phyloP scores from a whole-genome alignment of 2,113 vertebrate genomes.

The Epinephelus cyanopodus region DNA sequence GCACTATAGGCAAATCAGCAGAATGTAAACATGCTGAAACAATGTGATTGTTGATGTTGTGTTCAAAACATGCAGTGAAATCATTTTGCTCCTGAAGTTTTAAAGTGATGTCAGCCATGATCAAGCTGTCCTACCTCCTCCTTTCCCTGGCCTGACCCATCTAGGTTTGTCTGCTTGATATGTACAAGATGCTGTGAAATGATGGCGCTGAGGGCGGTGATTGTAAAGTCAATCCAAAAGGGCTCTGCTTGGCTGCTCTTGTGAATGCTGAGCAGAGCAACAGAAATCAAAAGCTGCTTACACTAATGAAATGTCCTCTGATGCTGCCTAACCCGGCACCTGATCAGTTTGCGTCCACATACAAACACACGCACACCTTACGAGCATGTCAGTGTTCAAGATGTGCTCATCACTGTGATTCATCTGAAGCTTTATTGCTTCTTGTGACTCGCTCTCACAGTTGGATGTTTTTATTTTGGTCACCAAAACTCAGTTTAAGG shows the following conservation, averaged over 20 bases:
- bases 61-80: background rate
- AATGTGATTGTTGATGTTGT: background rate
- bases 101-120: background rate
- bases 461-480: background rate
- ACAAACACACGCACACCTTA: background rate
- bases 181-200: background rate
- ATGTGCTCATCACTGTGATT: slow-evolving; percentile 1
- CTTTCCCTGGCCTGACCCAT: slow-evolving; percentile 18
- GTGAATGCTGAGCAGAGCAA: slow-evolving; percentile 38
- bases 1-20: background rate
- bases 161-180: slow-evolving; percentile 1
- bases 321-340: background rate
- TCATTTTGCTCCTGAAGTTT: background rate
- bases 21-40: background rate
- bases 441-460: background rate
- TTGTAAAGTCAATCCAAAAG: slow-evolving; percentile 2
- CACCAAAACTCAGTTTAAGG: background rate
- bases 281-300: slow-evolving; percentile 62
- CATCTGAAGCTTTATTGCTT: background rate
- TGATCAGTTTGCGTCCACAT: fast-evolving
- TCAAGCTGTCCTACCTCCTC: background rate
- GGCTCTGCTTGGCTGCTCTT: slow-evolving; percentile 14
- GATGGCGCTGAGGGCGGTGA: background rate
- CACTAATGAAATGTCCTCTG: slow-evolving; percentile 40
- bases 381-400: background rate